These are phyloP conservation scores for Chondrosia reniformis DNA, from an alignment of 37 sponge, comb jelly and placozoan species.

Conservation along the genomic window DNA sequence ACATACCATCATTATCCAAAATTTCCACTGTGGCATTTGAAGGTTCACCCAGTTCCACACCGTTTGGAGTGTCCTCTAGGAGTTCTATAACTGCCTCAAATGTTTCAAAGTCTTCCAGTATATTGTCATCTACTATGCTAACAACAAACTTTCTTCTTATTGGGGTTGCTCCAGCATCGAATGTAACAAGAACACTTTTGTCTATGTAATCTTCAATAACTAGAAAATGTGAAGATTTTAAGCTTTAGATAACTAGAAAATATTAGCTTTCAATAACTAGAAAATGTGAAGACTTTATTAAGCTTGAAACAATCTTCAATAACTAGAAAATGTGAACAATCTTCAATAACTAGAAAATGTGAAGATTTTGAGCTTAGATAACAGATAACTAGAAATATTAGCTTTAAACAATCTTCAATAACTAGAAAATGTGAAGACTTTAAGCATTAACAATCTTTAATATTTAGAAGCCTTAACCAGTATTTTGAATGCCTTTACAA, in stretches of 20 bases:
- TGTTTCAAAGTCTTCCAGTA: background rate
- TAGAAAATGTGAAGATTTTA: background rate
- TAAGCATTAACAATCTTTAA: too few relatives aligned
- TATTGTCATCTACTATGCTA: background rate
- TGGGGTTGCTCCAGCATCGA: constrained; percentile 4
- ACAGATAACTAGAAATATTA: background rate
- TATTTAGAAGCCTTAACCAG: too few relatives aligned
- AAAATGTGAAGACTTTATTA: too few relatives aligned
- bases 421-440: background rate
- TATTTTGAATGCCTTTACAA: too few relatives aligned
- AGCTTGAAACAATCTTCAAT: background rate
- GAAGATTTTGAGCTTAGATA: too few relatives aligned
- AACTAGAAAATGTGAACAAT: background rate
- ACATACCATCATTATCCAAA: constrained; percentile 21
- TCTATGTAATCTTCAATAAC: background rate
- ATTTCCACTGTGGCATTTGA: background rate
- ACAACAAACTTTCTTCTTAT: background rate
- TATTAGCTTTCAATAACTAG: background rate
- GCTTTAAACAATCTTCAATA: background rate
- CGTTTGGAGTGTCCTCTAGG: background rate
- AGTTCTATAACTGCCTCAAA: background rate
- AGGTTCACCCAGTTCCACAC: background rate
- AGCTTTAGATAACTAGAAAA: too few relatives aligned
- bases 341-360: background rate
- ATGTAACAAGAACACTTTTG: background rate